These are phyloP conservation scores for Sebastes cheni DNA, from an alignment of 2,797 vertebrate species.

Conservation along the genomic window DNA sequence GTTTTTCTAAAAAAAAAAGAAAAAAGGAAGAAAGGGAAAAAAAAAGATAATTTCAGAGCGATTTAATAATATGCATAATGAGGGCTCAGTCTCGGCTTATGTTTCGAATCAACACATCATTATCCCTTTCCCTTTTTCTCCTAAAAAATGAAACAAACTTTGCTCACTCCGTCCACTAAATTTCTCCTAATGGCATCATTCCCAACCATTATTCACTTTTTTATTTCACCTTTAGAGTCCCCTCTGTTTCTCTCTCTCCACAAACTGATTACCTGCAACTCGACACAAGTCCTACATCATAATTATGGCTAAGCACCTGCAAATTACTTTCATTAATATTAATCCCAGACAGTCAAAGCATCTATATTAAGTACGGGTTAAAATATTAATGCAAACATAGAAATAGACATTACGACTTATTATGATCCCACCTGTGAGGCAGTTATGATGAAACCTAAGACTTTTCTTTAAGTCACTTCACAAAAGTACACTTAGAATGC, in stretches of 20 bases:
- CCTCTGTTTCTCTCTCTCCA: slow-evolving; percentile 31
- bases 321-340: slow-evolving; percentile 75
- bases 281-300: slow-evolving; percentile 64
- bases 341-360: slow-evolving; percentile 59
- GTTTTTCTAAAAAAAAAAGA: background rate
- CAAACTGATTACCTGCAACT: slow-evolving; percentile 59
- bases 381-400: slow-evolving; percentile 57
- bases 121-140: slow-evolving; percentile 20
- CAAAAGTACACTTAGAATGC: background rate
- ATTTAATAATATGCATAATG: slow-evolving; percentile 27
- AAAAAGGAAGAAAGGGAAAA: background rate
- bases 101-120: slow-evolving; percentile 54
- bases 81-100: slow-evolving; percentile 33
- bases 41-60: background rate
- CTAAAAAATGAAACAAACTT: slow-evolving; percentile 33
- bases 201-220: slow-evolving; percentile 10
- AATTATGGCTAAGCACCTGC: slow-evolving; percentile 62
- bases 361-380: slow-evolving; percentile 54
- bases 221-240: slow-evolving; percentile 42
- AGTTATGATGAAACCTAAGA: background rate
- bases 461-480: background rate
- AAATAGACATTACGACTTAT: slow-evolving; percentile 12
- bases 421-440: background rate
- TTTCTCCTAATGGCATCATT: slow-evolving; percentile 30
- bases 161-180: slow-evolving; percentile 8